Conservation (phyloP, 2,113 vertebrate species). For the Pluvianellus socialis region DNA sequence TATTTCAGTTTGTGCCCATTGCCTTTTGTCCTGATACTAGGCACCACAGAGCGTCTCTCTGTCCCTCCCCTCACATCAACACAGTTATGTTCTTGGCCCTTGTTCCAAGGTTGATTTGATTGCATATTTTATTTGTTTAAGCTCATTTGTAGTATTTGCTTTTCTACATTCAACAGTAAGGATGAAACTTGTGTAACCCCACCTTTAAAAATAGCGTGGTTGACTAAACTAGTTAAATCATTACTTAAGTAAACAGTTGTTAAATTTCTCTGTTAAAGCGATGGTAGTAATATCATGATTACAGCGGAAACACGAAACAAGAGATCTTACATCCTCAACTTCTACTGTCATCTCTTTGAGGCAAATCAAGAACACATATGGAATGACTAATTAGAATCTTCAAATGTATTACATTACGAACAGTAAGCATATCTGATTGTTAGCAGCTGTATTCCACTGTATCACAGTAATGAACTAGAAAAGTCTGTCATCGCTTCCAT, state of each 20-base stretch:
- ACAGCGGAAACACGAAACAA: not conserved
- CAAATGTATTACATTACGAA: not conserved
- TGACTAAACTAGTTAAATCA: conserved; percentile 13
- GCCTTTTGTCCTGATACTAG: not conserved
- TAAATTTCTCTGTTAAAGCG: conserved; percentile 4
- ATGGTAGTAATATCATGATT: not conserved
- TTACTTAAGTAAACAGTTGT: conserved; percentile 7
- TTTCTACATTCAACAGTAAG: not conserved
- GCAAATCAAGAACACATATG: not conserved
- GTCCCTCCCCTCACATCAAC: not conserved
- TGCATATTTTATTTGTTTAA: not conserved
- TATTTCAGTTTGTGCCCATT: not conserved
- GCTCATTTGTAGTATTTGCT: not conserved
- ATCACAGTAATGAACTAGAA: not conserved
- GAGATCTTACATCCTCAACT: not conserved
- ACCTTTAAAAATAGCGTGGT: not conserved
- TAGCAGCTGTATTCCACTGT: not conserved
- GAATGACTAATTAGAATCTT: not conserved
- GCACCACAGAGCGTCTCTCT: not conserved
- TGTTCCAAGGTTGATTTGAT: not conserved
- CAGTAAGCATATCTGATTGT: not conserved
- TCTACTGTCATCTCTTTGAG: not conserved
- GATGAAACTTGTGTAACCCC: not conserved
- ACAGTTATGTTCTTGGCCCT: not conserved
- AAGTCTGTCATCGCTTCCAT: not conserved